Base-by-base conservation (phyloP, 2,797 vertebrate genomes). In the Poecilia gillii region DNA sequence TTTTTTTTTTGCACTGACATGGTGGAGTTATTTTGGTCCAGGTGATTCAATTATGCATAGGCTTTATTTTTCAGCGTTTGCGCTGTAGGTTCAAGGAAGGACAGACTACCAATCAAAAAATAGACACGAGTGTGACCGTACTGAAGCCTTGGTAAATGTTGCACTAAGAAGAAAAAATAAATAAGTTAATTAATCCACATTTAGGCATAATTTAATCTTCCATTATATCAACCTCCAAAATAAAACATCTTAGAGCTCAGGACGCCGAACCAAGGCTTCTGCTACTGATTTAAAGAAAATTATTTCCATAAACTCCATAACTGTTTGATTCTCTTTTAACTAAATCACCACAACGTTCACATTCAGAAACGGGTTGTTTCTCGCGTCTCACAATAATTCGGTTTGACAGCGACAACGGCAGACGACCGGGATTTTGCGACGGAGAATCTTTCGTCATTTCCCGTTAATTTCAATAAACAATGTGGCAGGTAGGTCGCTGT, bases 31-130 rank as follows among this genome's bases (percentile, higher is more conserved):
- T 92, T 91, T 88, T 33, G 49, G 83, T 81, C 77, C 73, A 87
- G 80, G 93, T 78, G 81, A 91, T 77, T 93, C 81, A 90, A 90
- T 94, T 93, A 94, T 87, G 76, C 82, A 87, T 81, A 43, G 85
- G 87, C 81, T 91, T 89, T 91, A 91, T 91, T 90, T 90, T 87
- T 85, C 81, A 84, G 82, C 66, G 77, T 90, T 87, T 87, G 87
- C 79, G 82, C 76, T 31, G 46, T 36, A 76, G 86, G 90, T 91
- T 91, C 68, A 72, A 75, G 73, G 79, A 39, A 89, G 89, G 90
- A 87, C 90, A 84, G 77, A 62, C 18, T 4, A 55, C 66, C 43
- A 74, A 84, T 87, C 75, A 80, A 78, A 87, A 79, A 73, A 85
- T 79, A 79, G 64, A 72, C 77, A 62, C 77, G 64, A 72, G 82